Conservation (phyloP, 1,140 invertebrate genomes). For the Periplaneta americana region DNA sequence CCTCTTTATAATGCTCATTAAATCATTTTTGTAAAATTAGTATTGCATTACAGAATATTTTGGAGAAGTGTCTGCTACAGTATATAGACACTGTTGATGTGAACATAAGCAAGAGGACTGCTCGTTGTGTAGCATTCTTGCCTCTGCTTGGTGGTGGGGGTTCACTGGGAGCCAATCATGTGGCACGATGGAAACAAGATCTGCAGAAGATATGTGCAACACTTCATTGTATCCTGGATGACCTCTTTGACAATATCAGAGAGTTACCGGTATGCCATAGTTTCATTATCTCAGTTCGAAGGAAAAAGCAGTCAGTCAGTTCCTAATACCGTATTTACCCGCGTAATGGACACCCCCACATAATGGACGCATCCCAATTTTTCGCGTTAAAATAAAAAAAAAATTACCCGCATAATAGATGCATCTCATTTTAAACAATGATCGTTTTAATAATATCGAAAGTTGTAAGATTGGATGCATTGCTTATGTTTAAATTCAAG, state of each 20-base stretch:
- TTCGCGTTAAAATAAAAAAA: no score
- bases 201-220: neutral
- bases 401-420: no score
- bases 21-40: no score
- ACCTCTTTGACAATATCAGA: neutral
- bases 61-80: constrained; percentile 1
- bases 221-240: constrained; percentile 4
- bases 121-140: constrained; percentile 7
- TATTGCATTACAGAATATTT: neutral
- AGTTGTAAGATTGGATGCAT: no score
- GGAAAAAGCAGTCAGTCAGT: no score
- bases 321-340: no score
- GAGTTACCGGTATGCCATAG: neutral
- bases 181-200: neutral
- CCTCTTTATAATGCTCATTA: no score
- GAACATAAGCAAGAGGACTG: neutral
- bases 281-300: neutral
- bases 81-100: neutral
- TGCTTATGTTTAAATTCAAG: no score
- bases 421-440: no score
- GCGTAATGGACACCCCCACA: no score
- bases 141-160: constrained; percentile 11
- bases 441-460: no score
- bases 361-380: no score
- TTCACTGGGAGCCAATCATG: constrained; percentile 6